Evolutionary conservation across 1,140 invertebrate genomes (phyloP).

Genomic region (Callitettix versicolor): DNA sequence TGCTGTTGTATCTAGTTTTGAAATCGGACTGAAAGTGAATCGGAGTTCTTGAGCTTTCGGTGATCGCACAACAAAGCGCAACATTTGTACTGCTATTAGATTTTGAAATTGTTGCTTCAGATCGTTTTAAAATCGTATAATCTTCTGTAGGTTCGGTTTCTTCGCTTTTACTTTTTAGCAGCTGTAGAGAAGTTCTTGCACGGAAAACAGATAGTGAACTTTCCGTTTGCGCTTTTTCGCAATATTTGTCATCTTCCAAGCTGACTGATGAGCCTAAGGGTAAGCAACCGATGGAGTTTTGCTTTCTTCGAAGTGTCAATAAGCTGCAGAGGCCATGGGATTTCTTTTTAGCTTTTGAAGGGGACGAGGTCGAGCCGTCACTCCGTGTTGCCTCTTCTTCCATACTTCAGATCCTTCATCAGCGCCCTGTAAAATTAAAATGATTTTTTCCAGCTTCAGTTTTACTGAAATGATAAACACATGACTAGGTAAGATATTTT

Average conservation of each 20-base stretch:
- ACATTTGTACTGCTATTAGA: slow-evolving; percentile 23
- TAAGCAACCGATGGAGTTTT: slow-evolving; percentile 13
- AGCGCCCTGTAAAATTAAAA: no score
- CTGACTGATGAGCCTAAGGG: slow-evolving; percentile 8
- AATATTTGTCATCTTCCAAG: slow-evolving; percentile 4
- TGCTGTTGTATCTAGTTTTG: slow-evolving; percentile 7
- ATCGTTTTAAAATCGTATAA: background rate
- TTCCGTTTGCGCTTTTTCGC: background rate
- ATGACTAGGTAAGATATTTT: no score
- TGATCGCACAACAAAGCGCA: slow-evolving; percentile 26
- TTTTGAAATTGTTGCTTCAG: background rate
- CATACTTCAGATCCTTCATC: background rate
- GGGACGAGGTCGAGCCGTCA: background rate
- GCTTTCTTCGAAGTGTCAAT: slow-evolving; percentile 12
- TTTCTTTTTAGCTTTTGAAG: slow-evolving; percentile 12
- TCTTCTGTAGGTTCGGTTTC: background rate
- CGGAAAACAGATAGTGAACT: background rate
- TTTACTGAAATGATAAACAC: no score
- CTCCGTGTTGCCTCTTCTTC: background rate
- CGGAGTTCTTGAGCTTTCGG: slow-evolving; percentile 20
- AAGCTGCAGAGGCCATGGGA: slow-evolving; percentile 8
- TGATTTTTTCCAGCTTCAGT: no score
- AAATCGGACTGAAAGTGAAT: slow-evolving; percentile 13
- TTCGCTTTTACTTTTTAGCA: background rate
- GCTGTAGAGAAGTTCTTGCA: background rate